Evolutionary conservation across 1,140 invertebrate genomes (phyloP).

Genomic region (Drosophila tsacasi): DNA sequence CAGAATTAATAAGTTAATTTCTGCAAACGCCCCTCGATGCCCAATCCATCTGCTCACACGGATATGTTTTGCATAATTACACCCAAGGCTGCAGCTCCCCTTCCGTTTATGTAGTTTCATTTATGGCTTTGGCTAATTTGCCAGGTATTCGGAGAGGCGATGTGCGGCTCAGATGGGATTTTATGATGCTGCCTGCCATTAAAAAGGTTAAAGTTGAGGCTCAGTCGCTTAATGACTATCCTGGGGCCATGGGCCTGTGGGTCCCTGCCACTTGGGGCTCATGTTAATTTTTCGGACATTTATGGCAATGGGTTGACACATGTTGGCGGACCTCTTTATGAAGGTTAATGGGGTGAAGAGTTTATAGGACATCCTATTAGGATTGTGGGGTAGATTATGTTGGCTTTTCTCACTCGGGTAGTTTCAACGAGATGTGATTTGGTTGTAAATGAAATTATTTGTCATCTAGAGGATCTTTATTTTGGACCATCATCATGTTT

Average conservation of each 20-base stretch:
- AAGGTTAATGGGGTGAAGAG: slow-evolving; percentile 25
- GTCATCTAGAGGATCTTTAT: background rate
- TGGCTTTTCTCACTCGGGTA: background rate
- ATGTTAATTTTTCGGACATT: slow-evolving; percentile 57
- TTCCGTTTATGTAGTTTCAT: slow-evolving; percentile 55
- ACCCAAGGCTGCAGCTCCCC: slow-evolving; percentile 43
- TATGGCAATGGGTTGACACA: slow-evolving; percentile 60
- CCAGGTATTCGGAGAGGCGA: slow-evolving; percentile 9
- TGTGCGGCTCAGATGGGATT: slow-evolving; percentile 17
- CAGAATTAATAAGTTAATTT: slow-evolving; percentile 81
- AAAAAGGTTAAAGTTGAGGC: slow-evolving; percentile 80
- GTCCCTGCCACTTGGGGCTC: slow-evolving; percentile 27
- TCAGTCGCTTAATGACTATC: slow-evolving; percentile 55
- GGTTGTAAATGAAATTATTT: background rate
- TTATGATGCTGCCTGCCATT: slow-evolving; percentile 64
- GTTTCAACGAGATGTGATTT: background rate
- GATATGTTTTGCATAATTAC: slow-evolving; percentile 68
- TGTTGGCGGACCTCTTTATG: slow-evolving; percentile 30
- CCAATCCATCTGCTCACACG: slow-evolving; percentile 40
- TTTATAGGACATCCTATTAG: slow-evolving; percentile 9
- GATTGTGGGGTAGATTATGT: slow-evolving; percentile 2
- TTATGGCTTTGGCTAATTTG: slow-evolving; percentile 68
- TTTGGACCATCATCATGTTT: background rate
- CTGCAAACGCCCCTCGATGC: slow-evolving; percentile 51
- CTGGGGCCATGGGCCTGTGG: slow-evolving; percentile 30